Conservation (phyloP, 2,888 invertebrate species). For the Fragum fragum region DNA sequence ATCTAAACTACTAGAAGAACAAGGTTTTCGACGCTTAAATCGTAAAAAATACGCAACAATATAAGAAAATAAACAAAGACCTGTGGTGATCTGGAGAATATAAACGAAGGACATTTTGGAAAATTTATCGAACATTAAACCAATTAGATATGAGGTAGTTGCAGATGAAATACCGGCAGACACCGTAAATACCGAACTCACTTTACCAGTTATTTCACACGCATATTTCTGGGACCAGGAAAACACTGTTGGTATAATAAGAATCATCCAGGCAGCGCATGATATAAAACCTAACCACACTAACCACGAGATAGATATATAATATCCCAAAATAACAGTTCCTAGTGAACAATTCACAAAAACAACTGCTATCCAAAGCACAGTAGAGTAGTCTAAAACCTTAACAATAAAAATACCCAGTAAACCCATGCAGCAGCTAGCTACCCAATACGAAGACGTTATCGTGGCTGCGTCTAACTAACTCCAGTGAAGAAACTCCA, state of each 20-base stretch:
- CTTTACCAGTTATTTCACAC: constrained; percentile 4
- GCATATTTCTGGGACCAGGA: constrained; percentile 5
- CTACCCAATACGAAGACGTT: neutral
- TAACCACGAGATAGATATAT: neutral
- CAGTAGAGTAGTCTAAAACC: neutral
- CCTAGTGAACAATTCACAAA: neutral
- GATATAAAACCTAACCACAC: neutral
- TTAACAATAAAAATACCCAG: neutral
- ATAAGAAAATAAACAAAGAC: neutral
- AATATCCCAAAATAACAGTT: neutral
- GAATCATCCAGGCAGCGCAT: neutral
- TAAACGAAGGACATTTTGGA: neutral
- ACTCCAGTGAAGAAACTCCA: neutral
- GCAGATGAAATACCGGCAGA: neutral
- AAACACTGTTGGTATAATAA: neutral
- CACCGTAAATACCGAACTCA: neutral
- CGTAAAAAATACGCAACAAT: neutral
- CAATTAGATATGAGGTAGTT: neutral
- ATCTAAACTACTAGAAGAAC: too few species aligned
- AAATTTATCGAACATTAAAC: neutral
- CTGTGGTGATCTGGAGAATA: neutral
- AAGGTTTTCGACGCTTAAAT: too few species aligned
- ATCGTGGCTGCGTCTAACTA: neutral
- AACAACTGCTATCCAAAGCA: neutral
- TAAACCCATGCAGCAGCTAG: neutral